Conservation (phyloP, 2,797 vertebrate species). For the Anabacerthia variegaticeps region DNA sequence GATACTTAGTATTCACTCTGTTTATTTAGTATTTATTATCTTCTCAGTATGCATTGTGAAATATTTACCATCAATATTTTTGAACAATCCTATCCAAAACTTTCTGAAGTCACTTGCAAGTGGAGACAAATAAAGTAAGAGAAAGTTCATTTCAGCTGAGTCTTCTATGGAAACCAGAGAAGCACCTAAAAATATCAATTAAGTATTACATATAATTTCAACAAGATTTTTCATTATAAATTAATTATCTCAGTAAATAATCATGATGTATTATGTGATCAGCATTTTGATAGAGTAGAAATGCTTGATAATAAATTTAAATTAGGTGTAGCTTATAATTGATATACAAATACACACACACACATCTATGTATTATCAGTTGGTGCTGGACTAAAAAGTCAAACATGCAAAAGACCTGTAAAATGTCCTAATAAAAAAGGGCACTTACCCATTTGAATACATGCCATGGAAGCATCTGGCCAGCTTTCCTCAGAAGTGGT, state of each 20-base stretch:
- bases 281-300: background rate
- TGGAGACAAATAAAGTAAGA: conserved; percentile 81
- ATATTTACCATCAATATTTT: conserved; percentile 84
- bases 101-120: conserved; percentile 75
- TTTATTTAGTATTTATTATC: background rate
- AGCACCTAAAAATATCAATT: conserved; percentile 76
- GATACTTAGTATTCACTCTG: background rate
- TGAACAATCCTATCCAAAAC: conserved; percentile 92
- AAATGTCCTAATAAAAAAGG: background rate
- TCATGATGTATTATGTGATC: background rate
- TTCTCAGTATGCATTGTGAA: background rate
- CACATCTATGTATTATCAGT: background rate
- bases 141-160: conserved; percentile 82
- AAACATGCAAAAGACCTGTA: background rate
- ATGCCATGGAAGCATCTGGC: conserved; percentile 87
- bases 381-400: background rate
- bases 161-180: conserved; percentile 86
- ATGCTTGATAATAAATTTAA: background rate
- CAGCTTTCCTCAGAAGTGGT: conserved; percentile 75
- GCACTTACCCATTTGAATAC: conserved; percentile 84
- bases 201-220: background rate
- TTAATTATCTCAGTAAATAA: background rate
- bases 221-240: background rate
- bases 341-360: background rate
- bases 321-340: background rate